Conservation (phyloP, 92 coral and sea anemone genomes). For the Palythoa grandis region DNA sequence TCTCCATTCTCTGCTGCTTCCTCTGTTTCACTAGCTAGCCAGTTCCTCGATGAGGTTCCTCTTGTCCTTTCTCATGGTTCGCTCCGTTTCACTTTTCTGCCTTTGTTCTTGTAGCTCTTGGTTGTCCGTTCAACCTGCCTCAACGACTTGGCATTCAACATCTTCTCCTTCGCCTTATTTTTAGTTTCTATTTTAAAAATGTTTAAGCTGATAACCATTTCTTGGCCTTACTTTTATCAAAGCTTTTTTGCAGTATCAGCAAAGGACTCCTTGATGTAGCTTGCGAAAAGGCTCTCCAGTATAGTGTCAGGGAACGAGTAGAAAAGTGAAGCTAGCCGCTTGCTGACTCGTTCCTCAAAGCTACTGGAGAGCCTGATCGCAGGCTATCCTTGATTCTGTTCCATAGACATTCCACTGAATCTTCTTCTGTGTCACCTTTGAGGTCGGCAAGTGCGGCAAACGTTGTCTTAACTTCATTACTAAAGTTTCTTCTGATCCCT, state of each 20-base stretch:
- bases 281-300: no score
- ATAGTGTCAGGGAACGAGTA: no score
- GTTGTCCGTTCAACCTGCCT: background rate
- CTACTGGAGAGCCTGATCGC: no score
- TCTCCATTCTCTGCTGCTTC: conserved; percentile 15
- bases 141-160: background rate
- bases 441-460: background rate
- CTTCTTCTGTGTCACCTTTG: background rate
- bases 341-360: no score
- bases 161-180: background rate
- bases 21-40: background rate
- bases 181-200: background rate
- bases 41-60: no score
- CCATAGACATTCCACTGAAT: background rate
- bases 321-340: no score
- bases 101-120: background rate
- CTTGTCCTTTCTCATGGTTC: no score
- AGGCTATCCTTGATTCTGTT: background rate
- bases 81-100: background rate
- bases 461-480: background rate
- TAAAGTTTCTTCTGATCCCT: background rate
- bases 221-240: background rate
- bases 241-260: background rate
- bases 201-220: background rate
- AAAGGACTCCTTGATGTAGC: background rate